These are phyloP conservation scores for Agrochola lota DNA, from an alignment of 2,888 invertebrate species.

Conservation along the genomic window DNA sequence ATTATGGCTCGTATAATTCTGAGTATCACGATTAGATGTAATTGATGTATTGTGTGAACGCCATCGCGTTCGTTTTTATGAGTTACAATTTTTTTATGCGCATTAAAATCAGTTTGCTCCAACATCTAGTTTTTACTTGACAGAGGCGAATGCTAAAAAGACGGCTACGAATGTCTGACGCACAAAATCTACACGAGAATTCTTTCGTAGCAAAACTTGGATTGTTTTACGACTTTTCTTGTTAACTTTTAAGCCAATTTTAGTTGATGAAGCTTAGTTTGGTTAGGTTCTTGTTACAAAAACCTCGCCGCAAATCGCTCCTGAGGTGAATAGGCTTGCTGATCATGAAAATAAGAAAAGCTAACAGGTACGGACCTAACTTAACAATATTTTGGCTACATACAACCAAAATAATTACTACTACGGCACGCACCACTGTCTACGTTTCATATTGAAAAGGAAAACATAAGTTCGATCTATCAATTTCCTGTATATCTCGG, in stretches of 20 bases:
- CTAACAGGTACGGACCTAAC: neutral
- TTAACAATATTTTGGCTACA: constrained; percentile 22
- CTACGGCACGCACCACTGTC: constrained; percentile 20
- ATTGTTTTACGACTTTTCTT: constrained; percentile 6
- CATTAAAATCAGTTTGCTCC: constrained; percentile 44
- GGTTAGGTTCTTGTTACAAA: neutral
- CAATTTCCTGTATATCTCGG: constrained; percentile 27
- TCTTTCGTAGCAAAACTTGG: neutral
- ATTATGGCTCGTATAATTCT: constrained; percentile 66
- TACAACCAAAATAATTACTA: constrained; percentile 15
- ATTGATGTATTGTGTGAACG: constrained; percentile 64
- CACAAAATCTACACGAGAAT: neutral
- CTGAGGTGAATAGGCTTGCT: neutral
- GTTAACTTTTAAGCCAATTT: constrained; percentile 15
- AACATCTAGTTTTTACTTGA: constrained; percentile 36
- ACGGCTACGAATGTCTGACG: constrained; percentile 21
- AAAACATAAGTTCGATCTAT: constrained; percentile 30
- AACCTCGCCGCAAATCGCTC: neutral
- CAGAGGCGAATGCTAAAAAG: constrained; percentile 18
- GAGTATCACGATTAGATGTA: constrained; percentile 65
- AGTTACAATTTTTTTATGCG: constrained; percentile 35
- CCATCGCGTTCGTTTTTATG: constrained; percentile 58
- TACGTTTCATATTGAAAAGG: constrained; percentile 25
- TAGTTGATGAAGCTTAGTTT: neutral
- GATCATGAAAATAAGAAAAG: constrained; percentile 1